Base-by-base conservation (phyloP, 2,888 invertebrate genomes). In the Acronicta aceris region DNA sequence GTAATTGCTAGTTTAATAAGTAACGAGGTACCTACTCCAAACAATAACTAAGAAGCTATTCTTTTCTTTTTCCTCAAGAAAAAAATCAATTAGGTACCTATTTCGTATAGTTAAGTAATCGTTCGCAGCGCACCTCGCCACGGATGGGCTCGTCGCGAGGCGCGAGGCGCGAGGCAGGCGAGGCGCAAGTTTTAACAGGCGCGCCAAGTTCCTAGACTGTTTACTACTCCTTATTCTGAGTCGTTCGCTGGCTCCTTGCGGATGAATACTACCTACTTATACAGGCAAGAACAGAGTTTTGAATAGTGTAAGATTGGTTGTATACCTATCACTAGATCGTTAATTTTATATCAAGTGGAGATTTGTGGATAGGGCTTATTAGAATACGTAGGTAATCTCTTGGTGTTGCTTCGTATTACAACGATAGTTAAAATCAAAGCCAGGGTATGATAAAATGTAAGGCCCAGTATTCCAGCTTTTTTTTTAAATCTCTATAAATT, bases 141-240 rank as follows among this genome's bases (percentile, higher is more conserved):
- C 41, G 27, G 9, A n/a, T 5, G 10, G 33, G 13, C 36, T 36
- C 38, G 49, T 4, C 27, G 51, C 25, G 25, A 0, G 16, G 21
- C 40, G 38, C 17, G 30, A 30, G 30, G 7, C 30, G 41, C 15
- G 47, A 16, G 36, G 7, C 33, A n/a, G 38, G 7, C 43, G 15
- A 45, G 48, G 76, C 12, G 45, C 46, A 77, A 77, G 72, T 77
- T 77, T 77, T 74, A 77, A 77, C 76, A 61, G 69, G 65, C 74
- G 55, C 61, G 62, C 63, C 41, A 65, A 76, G 61, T 76, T 74
- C 61, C 41, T 59, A 73, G 74, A 71, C 76, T 68, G 68, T 71
- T 61, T 71, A 66, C 71, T 56, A 66, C 65, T 72, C 67, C 67
- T 76, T 67, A 63, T 69, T 67, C 69, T 43, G 38, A 49, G 12